Evolutionary conservation across 2,888 invertebrate genomes (phyloP).

Genomic region (Cataglyphis albicans): DNA sequence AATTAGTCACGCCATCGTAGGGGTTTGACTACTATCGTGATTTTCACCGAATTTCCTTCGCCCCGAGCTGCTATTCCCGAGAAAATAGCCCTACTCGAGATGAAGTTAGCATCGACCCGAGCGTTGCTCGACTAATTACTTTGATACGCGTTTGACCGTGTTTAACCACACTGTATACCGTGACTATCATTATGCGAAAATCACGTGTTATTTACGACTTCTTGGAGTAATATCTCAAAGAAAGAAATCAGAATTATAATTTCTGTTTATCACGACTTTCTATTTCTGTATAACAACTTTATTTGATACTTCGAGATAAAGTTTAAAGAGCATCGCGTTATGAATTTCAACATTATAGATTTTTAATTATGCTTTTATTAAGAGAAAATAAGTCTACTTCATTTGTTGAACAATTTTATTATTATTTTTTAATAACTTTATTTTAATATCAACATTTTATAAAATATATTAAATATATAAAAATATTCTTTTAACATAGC

Average conservation of each 20-base stretch:
- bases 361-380: constrained; percentile 3
- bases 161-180: constrained; percentile 51
- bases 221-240: background rate
- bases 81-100: constrained; percentile 46
- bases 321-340: constrained; percentile 7
- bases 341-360: background rate
- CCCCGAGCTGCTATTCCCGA: constrained; percentile 11
- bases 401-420: background rate
- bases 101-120: constrained; percentile 60
- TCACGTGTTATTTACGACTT: constrained; percentile 33
- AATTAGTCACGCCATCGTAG: background rate
- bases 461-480: constrained; percentile 10
- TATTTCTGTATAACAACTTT: constrained; percentile 13
- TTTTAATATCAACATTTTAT: background rate
- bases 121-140: constrained; percentile 57
- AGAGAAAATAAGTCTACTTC: background rate
- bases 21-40: background rate
- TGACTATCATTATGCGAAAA: constrained; percentile 49
- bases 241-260: background rate
- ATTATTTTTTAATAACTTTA: background rate
- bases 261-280: constrained; percentile 16
- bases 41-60: constrained; percentile 38
- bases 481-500: background rate
- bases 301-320: constrained; percentile 28
- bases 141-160: constrained; percentile 59